Conservation (phyloP, 2,888 invertebrate genomes). For the Pollenia labialis region DNA sequence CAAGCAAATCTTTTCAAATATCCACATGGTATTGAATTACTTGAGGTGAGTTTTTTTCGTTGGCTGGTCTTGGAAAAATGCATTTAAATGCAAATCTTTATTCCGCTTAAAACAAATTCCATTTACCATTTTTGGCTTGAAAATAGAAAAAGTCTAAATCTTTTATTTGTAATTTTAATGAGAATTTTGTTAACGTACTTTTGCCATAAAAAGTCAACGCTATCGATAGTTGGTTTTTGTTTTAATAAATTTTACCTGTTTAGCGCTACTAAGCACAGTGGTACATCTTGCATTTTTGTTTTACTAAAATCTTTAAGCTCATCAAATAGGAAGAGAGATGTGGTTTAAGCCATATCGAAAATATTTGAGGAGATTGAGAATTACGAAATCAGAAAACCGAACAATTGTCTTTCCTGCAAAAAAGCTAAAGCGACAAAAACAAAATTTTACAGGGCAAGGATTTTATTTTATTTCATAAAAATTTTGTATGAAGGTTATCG, state of each 20-base stretch:
- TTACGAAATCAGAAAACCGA: too few relatives aligned
- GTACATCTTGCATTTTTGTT: background rate
- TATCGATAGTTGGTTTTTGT: background rate
- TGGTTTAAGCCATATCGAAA: too few relatives aligned
- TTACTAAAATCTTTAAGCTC: too few relatives aligned
- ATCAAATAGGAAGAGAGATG: too few relatives aligned
- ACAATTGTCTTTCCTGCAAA: too few relatives aligned
- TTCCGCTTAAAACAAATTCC: slow-evolving; percentile 2
- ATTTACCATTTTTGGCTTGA: slow-evolving; percentile 37
- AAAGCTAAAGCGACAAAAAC: too few relatives aligned
- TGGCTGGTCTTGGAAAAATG: background rate
- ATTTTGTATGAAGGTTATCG: too few relatives aligned
- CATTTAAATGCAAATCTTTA: slow-evolving; percentile 46
- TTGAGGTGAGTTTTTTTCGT: background rate
- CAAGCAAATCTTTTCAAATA: slow-evolving; percentile 30
- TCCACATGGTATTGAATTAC: slow-evolving; percentile 43
- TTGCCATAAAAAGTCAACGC: slow-evolving; percentile 43
- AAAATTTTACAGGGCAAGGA: too few relatives aligned
- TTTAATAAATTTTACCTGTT: background rate
- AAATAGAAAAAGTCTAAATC: slow-evolving; percentile 33
- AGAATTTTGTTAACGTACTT: slow-evolving; percentile 29
- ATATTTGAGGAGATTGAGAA: too few relatives aligned
- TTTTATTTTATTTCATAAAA: too few relatives aligned
- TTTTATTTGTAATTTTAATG: slow-evolving; percentile 60
- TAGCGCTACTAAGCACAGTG: slow-evolving; percentile 6